Percentiles rank a stretch among this genome's conserved stretches.
These are phyloP conservation scores for Genyomyrus donnyi DNA, from an alignment of 2,113 vertebrate species.

Conservation along the genomic window DNA sequence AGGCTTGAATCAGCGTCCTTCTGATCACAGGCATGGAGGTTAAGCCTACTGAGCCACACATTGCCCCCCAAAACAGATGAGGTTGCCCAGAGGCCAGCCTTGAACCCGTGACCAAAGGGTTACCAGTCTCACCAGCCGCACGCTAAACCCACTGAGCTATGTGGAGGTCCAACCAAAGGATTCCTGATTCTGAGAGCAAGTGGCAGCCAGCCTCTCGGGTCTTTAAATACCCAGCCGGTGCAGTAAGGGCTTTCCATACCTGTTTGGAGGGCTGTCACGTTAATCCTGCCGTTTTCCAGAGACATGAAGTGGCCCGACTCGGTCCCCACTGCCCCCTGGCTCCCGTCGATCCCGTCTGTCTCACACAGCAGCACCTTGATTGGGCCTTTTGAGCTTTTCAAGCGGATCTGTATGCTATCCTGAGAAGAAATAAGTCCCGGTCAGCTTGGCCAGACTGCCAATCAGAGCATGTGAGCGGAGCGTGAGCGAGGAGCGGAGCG, in stretches of 20 bases:
- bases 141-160: no score
- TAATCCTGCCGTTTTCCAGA: constrained; percentile 53
- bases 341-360: constrained; percentile 30
- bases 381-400: constrained; percentile 76
- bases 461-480: no score
- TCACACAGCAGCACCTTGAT: constrained; percentile 72
- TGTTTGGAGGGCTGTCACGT: constrained; percentile 24
- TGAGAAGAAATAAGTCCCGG: constrained; percentile 37
- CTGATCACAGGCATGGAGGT: no score
- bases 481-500: no score
- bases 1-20: no score
- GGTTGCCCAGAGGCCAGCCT: no score
- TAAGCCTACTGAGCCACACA: no score
- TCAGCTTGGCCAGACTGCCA: neutral
- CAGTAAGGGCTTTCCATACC: constrained; percentile 31
- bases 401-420: constrained; percentile 75
- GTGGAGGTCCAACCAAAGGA: neutral
- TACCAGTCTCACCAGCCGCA: no score
- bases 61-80: no score
- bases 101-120: no score
- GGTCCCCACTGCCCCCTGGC: neutral
- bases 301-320: constrained; percentile 35
- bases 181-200: neutral
- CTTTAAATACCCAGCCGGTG: neutral
- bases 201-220: neutral